Conservation (phyloP, 2,888 invertebrate genomes). For the Neocrepidodera transversa region DNA sequence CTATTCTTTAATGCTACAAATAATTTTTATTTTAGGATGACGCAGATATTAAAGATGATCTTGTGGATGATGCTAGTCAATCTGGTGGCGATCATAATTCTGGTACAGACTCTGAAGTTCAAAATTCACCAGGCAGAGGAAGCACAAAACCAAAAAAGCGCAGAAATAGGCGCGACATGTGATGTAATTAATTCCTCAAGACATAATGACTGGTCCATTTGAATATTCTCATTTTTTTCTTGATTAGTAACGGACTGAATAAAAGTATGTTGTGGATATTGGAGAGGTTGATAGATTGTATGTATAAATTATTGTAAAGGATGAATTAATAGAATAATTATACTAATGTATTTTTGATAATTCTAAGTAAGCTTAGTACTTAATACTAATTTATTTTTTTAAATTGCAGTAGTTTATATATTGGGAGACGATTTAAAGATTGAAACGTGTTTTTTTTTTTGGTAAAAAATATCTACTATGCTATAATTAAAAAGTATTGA, state of each 20-base stretch:
- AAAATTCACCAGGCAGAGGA: slow-evolving; percentile 18
- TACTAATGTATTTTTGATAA: background rate
- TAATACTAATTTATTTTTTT: no score
- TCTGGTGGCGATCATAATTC: slow-evolving; percentile 37
- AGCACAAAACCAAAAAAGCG: slow-evolving; percentile 43
- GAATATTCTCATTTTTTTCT: background rate
- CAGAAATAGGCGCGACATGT: slow-evolving; percentile 46
- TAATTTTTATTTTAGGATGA: slow-evolving; percentile 57
- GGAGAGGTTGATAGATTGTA: slow-evolving; percentile 6
- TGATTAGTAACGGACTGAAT: slow-evolving; percentile 8
- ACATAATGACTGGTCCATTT: slow-evolving; percentile 6
- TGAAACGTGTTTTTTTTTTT: no score
- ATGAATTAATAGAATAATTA: slow-evolving; percentile 1
- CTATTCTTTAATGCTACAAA: no score
- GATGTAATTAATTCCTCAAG: slow-evolving; percentile 28
- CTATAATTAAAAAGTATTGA: no score
- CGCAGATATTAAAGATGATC: slow-evolving; percentile 73
- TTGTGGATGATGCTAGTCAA: slow-evolving; percentile 66
- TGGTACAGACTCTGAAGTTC: slow-evolving; percentile 34
- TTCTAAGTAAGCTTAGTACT: no score
- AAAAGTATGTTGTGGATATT: background rate
- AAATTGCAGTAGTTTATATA: no score
- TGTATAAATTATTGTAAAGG: background rate
- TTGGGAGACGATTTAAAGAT: no score
- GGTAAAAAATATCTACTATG: no score